Base-by-base conservation (phyloP, 2,888 invertebrate genomes). In the Watsonalla binaria region DNA sequence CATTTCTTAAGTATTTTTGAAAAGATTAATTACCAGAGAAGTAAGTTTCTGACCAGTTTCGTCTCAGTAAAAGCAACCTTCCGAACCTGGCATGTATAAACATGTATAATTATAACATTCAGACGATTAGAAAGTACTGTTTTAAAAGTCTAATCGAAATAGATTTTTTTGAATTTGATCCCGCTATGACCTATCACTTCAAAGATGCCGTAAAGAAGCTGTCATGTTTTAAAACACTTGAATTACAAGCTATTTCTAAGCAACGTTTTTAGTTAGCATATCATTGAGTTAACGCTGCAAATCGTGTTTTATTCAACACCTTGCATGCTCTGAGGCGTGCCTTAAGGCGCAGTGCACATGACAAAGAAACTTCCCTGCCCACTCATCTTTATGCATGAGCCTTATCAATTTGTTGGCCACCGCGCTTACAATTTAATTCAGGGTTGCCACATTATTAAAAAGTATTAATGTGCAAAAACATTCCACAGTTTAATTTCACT, bases 401-500 rank as follows among this genome's bases (percentile, higher is more conserved):
- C 78, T 84, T 85, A 85, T 84, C 84, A 80, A 83, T 82, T 82
- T 76, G 81, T 79, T 78, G 71, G 73, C 70, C 66, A 62, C 34
- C n/a, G 54, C 58, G 71, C 77, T 76, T 78, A 78, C 80, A 77
- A 71, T 79, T 74, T 82, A 81, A 84, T 82, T 70, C 61, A 64
- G 65, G 74, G 75, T 66, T 76, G 75, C 81, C 73, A 75, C 73
- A 64, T 79, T 79, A 83, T 83, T 82, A 76, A 69, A 57, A 63
- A 63, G 57, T 62, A 61, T 62, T 64, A 66, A 58, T 60, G 60
- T 55, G 57, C 63, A 63, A 62, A 62, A 66, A 63, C 54, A 61
- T 63, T 64, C 67, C 47, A 52, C 53, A 53, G 61, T 57, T 56
- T 54, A 52, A 53, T 54, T 51, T 51, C 37, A 37, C 53, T 51